phyloP scores from a whole-genome alignment of 2,797 vertebrate species.

The Mycteria americana region DNA sequence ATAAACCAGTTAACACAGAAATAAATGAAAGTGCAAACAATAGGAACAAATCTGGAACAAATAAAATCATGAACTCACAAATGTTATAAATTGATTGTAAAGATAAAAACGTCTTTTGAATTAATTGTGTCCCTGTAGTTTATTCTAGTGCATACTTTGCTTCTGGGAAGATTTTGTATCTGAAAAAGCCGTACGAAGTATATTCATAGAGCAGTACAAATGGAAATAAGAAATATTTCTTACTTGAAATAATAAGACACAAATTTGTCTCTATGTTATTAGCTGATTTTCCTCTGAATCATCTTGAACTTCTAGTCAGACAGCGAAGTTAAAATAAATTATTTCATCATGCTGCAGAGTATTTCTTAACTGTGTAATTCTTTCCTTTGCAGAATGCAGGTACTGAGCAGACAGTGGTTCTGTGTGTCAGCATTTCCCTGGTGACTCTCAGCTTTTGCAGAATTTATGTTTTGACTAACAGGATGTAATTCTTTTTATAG shows the following conservation, averaged over 20 bases:
- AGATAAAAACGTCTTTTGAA: not conserved
- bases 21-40: slow-evolving; percentile 42
- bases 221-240: slow-evolving; percentile 33
- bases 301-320: slow-evolving; percentile 51
- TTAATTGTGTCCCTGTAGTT: not conserved
- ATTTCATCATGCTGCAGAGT: slow-evolving; percentile 44
- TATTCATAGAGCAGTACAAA: not conserved
- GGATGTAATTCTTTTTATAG: not conserved
- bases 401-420: not conserved
- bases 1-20: slow-evolving; percentile 42
- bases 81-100: not conserved
- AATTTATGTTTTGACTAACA: slow-evolving; percentile 11
- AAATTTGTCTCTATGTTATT: slow-evolving; percentile 35
- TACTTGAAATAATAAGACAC: slow-evolving; percentile 41
- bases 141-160: slow-evolving; percentile 1
- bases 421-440: not conserved
- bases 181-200: not conserved
- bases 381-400: slow-evolving; percentile 50
- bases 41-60: slow-evolving; percentile 31
- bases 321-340: slow-evolving; percentile 54
- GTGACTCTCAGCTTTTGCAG: not conserved
- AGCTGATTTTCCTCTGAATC: slow-evolving; percentile 58
- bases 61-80: slow-evolving; percentile 22
- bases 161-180: slow-evolving; percentile 11
- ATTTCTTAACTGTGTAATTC: slow-evolving; percentile 49